Evolutionary conservation across 2,888 invertebrate genomes (phyloP).

Genomic region (Drosophila kambysellisi): DNA sequence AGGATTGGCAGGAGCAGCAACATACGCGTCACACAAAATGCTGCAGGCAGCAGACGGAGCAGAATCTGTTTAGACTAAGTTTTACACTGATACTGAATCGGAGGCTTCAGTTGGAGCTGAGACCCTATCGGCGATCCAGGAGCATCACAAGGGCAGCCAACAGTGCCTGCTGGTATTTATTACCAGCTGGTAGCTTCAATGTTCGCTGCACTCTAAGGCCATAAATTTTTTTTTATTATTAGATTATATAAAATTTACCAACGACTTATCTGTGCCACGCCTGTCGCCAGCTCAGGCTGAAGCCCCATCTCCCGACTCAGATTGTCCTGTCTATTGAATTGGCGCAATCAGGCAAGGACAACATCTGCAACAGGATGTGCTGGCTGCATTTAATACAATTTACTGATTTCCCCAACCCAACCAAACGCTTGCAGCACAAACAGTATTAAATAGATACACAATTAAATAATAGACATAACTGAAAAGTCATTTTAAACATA

Average conservation of each 20-base stretch:
- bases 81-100: constrained; percentile 8
- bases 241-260: constrained; percentile 82
- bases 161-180: constrained; percentile 67
- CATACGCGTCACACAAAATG: constrained; percentile 40
- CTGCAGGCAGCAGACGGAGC: constrained; percentile 23
- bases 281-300: constrained; percentile 27
- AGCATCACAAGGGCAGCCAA: background rate
- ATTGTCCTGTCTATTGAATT: constrained; percentile 36
- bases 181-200: constrained; percentile 57
- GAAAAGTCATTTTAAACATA: background rate
- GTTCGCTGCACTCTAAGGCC: constrained; percentile 67
- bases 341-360: constrained; percentile 37
- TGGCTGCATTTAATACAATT: constrained; percentile 54
- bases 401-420: constrained; percentile 44
- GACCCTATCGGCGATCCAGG: constrained; percentile 2
- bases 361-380: constrained; percentile 47
- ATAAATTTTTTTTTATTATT: constrained; percentile 76
- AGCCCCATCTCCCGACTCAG: background rate
- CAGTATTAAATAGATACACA: background rate
- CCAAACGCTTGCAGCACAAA: background rate
- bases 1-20: constrained; percentile 68
- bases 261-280: constrained; percentile 73
- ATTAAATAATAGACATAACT: background rate
- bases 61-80: constrained; percentile 38
- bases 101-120: constrained; percentile 5